Evolutionary conservation across 2,113 vertebrate species (phyloP), one percentile per base, ranked within the genome.

Genomic region (Pterocles burchelli): DNA sequence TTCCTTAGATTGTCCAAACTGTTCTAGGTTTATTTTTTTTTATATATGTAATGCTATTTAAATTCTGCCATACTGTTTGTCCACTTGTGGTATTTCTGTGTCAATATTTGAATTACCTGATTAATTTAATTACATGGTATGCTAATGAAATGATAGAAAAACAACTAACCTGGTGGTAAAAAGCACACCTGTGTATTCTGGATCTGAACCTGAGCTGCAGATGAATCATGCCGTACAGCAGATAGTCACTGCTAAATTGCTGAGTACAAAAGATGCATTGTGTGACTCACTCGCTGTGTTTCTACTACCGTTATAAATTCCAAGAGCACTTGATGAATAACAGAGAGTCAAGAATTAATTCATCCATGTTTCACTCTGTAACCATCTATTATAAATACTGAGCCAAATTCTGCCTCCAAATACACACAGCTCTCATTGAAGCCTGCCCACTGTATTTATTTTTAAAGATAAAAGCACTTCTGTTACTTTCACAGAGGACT

Each of bases 401-500:
- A 96, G 89, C 79, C 92, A 93, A 93, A 92, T 88, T 93, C 94
- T 94, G 84, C 85, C 93, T 93, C 80, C 93, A 95, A 88, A 94
- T 93, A 90, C 77, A 93, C 45, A 71, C 86, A 94, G 77, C 89
- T 90, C 17, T 7, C 77, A 73, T 80, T 91, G 93, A 92, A 95
- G 77, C 87, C 77, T 93, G 77, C 94, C 90, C 91, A 80, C 83
- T 93, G 46, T 91, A 87, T 95, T 95, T 95, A 89, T 95, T 95
- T 95, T 96, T 97, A 73, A 93, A 96, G 94, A 94, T 94, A 91
- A 97, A 95, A 97, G 88, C 88, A 79, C 67, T 95, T 95, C 90
- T 93, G 88, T 97, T 94, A 36, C 88, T 93, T 95, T 71, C 87
- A 86, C 78, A 95, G 73, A 70, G 76, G 83, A 76, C 91, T 95